Evolutionary conservation across 2,888 invertebrate species (phyloP).

Genomic region (Caenorhabditis japonica): DNA sequence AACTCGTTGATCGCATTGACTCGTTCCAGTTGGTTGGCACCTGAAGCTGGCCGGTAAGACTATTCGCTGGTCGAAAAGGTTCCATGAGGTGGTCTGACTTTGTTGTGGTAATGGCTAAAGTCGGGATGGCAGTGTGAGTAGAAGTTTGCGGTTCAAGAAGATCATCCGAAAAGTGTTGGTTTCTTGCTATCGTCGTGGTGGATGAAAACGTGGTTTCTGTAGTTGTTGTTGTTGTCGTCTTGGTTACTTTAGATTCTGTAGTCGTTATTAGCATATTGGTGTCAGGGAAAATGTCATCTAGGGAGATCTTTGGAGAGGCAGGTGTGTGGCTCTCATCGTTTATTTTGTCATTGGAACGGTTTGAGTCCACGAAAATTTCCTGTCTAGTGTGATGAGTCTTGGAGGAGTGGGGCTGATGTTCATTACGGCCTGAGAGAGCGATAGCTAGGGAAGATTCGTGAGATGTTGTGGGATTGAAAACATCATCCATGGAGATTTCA

Average conservation of each 20-base stretch:
- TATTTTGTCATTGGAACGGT: not conserved
- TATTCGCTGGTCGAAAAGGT: conserved; percentile 7
- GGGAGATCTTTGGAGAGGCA: not conserved
- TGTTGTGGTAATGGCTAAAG: conserved; percentile 25
- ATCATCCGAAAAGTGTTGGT: conserved; percentile 19
- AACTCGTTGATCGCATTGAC: conserved; percentile 27
- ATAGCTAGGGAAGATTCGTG: no score
- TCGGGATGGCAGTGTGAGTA: conserved; percentile 27
- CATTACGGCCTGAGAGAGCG: no score
- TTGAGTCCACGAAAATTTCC: no score
- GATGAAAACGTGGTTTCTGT: not conserved
- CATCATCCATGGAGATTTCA: conserved; percentile 4
- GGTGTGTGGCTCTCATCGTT: not conserved
- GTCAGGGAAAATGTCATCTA: conserved; percentile 11
- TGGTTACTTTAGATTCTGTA: not conserved
- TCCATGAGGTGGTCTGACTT: not conserved
- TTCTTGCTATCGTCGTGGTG: not conserved
- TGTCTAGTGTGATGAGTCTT: no score
- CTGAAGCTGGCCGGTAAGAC: conserved; percentile 11
- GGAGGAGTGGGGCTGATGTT: no score
- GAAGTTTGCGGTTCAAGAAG: conserved; percentile 29
- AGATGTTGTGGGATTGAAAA: no score
- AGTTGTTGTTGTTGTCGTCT: not conserved
- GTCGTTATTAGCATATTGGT: not conserved
- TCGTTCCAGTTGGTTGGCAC: conserved; percentile 30